phyloP scores from a whole-genome alignment of 2,888 invertebrate genomes.

The Acutogordius australiensis region DNA sequence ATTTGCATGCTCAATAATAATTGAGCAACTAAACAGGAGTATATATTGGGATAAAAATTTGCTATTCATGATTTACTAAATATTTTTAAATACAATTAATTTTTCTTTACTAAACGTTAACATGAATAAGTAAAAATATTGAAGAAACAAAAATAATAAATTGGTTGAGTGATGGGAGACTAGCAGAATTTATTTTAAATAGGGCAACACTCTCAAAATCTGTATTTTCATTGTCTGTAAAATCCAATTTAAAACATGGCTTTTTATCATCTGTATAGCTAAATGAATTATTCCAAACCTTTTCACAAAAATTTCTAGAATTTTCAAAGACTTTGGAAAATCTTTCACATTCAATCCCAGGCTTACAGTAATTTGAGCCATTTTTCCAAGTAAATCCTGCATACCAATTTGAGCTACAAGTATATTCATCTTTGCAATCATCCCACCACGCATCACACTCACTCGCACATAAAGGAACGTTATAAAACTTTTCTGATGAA shows the following conservation, averaged over 20 bases:
- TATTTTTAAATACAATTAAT: too few species aligned
- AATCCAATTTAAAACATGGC: slow-evolving; percentile 12
- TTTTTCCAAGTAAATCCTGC: slow-evolving; percentile 11
- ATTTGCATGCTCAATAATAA: too few species aligned
- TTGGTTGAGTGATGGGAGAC: too few species aligned
- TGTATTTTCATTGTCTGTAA: too few species aligned
- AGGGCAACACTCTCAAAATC: too few species aligned
- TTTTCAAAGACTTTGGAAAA: not conserved
- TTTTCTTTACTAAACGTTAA: too few species aligned
- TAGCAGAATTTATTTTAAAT: too few species aligned
- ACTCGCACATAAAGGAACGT: slow-evolving; percentile 11
- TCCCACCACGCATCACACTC: slow-evolving; percentile 13
- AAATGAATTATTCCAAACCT: slow-evolving; percentile 12
- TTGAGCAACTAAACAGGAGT: too few species aligned
- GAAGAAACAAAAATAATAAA: too few species aligned
- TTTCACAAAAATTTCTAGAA: slow-evolving; percentile 12
- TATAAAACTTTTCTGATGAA: slow-evolving; percentile 10
- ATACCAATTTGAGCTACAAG: slow-evolving; percentile 11
- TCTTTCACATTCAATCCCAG: not conserved
- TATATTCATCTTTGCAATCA: slow-evolving; percentile 13
- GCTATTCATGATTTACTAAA: too few species aligned
- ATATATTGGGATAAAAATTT: too few species aligned
- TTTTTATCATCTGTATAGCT: slow-evolving; percentile 10
- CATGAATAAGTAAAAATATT: too few species aligned
- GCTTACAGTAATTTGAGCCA: not conserved